Evolutionary conservation across 2,888 invertebrate genomes (phyloP).

Genomic region (Trichopoda pennipes): DNA sequence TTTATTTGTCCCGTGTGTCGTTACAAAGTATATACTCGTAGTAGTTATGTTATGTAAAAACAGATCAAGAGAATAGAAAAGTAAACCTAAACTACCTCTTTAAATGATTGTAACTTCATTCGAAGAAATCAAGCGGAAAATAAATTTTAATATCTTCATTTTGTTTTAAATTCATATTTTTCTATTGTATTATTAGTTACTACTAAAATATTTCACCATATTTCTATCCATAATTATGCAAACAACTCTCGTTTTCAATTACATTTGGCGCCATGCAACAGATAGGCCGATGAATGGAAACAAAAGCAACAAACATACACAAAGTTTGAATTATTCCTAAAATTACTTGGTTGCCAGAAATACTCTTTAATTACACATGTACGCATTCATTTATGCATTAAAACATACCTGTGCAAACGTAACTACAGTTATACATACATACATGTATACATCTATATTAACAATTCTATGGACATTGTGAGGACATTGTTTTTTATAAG

Average conservation of each 20-base stretch:
- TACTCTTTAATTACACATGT: not conserved
- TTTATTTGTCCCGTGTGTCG: too few relatives aligned
- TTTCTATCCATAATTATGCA: not conserved
- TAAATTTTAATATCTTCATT: too few relatives aligned
- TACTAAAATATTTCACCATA: too few relatives aligned
- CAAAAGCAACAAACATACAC: not conserved
- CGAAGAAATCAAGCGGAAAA: too few relatives aligned
- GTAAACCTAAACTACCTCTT: too few relatives aligned
- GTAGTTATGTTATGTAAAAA: too few relatives aligned
- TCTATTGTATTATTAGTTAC: too few relatives aligned
- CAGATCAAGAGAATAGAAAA: too few relatives aligned
- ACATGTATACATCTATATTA: not conserved
- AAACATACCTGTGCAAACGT: not conserved
- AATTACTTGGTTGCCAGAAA: not conserved
- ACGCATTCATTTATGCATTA: too few relatives aligned
- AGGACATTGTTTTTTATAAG: not conserved
- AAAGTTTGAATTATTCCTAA: conserved; percentile 19
- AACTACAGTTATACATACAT: not conserved
- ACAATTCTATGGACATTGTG: not conserved
- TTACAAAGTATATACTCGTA: too few relatives aligned
- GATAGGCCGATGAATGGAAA: conserved; percentile 22
- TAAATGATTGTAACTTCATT: too few relatives aligned
- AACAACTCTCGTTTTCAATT: not conserved
- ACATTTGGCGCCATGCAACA: conserved; percentile 35
- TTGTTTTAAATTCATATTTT: too few relatives aligned